Evolutionary conservation across 2,888 invertebrate species (phyloP).

Genomic region (Dasysyrphus tricinctus): DNA sequence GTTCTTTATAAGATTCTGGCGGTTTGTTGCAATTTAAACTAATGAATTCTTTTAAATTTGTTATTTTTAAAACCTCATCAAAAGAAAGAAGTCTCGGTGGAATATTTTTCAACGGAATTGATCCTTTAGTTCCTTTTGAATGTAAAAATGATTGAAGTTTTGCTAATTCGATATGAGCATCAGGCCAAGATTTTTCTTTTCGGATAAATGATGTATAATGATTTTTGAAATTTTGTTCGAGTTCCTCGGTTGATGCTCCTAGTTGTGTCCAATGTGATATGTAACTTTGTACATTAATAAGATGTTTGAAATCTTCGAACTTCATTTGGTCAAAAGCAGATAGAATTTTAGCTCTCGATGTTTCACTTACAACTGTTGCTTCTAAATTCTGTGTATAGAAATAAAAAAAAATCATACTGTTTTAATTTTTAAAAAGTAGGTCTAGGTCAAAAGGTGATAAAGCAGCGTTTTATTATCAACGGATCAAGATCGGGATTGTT

Average conservation of each 20-base stretch:
- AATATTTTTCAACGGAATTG: slow-evolving; percentile 32
- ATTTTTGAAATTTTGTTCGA: neutral
- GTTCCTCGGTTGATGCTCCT: neutral
- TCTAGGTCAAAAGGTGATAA: too few relatives aligned
- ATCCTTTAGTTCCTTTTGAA: slow-evolving; percentile 29
- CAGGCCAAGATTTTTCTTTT: slow-evolving; percentile 32
- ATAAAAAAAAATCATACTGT: too few relatives aligned
- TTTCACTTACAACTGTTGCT: neutral
- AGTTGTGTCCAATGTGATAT: neutral
- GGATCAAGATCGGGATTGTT: too few relatives aligned
- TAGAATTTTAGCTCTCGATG: slow-evolving; percentile 23
- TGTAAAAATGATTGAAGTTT: slow-evolving; percentile 5
- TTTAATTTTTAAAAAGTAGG: neutral
- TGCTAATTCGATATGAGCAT: slow-evolving; percentile 1
- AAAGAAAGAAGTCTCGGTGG: slow-evolving; percentile 53
- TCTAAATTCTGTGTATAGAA: slow-evolving; percentile 1
- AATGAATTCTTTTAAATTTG: slow-evolving; percentile 50
- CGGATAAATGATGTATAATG: slow-evolving; percentile 15
- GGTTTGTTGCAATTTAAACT: slow-evolving; percentile 30
- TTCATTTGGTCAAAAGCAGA: slow-evolving; percentile 45
- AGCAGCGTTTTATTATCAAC: too few relatives aligned
- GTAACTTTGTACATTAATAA: slow-evolving; percentile 22
- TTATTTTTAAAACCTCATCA: slow-evolving; percentile 47
- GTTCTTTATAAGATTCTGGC: slow-evolving; percentile 27
- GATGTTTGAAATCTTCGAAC: slow-evolving; percentile 46